phyloP scores from a whole-genome alignment of 2,888 invertebrate species.

The Agelastica alni region DNA sequence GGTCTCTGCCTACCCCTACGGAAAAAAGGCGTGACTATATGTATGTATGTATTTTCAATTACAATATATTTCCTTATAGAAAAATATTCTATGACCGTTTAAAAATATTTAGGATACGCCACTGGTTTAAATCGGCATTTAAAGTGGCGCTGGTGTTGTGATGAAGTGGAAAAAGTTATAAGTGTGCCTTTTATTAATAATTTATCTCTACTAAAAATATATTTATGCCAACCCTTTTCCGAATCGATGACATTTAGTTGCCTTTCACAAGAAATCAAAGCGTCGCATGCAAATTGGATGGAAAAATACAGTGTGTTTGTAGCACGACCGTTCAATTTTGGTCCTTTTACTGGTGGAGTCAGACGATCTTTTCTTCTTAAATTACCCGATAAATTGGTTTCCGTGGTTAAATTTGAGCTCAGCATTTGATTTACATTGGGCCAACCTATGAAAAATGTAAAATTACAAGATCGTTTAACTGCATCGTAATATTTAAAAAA shows the following conservation, averaged over 20 bases:
- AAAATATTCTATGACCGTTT: no score
- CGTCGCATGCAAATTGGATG: conserved; percentile 58
- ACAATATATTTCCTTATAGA: no score
- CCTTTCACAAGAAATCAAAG: conserved; percentile 64
- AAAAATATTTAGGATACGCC: no score
- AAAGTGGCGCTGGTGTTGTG: no score
- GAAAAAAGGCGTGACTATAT: no score
- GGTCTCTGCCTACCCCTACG: no score
- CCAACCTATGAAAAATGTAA: conserved; percentile 42
- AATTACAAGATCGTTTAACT: no score
- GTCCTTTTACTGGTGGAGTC: conserved; percentile 47
- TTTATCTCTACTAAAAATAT: no score
- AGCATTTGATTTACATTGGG: conserved; percentile 32
- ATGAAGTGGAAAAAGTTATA: no score
- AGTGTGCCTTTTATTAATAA: no score
- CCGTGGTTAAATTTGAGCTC: conserved; percentile 12
- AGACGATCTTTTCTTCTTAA: conserved; percentile 35
- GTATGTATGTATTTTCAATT: no score
- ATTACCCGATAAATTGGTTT: conserved; percentile 24
- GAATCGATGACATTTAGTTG: conserved; percentile 70
- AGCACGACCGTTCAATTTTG: conserved; percentile 43
- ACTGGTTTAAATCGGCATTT: no score
- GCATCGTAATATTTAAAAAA: not conserved
- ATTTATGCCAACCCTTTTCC: conserved; percentile 62
- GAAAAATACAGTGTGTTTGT: conserved; percentile 48